A percentile compares a stretch with the other conserved stretches of the same genome.
Conservation (phyloP, 2,113 vertebrate species). For the Etia nguti region DNA sequence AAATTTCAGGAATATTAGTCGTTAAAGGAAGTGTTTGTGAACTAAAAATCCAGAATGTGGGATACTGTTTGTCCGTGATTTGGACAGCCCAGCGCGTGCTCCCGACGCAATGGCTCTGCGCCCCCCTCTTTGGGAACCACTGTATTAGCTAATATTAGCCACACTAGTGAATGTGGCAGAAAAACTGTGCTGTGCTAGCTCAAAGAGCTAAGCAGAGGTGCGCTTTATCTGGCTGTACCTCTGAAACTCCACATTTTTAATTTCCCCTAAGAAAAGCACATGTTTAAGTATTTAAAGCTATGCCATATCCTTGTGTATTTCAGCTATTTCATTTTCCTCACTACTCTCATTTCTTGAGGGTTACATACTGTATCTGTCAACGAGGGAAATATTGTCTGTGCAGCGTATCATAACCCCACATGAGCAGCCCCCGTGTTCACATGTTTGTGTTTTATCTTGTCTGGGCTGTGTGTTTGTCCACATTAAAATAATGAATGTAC, state of each 20-base stretch:
- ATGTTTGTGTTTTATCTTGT: neutral
- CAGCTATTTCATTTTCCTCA: neutral
- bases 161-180: neutral
- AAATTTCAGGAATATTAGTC: too few species aligned
- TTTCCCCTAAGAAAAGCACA: neutral
- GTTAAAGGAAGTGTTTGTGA: too few species aligned
- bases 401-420: neutral
- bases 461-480: constrained; percentile 4
- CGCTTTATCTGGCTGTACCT: neutral
- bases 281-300: neutral
- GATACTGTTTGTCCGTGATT: too few species aligned
- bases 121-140: too few species aligned
- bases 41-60: too few species aligned
- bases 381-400: neutral
- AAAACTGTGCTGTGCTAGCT: neutral
- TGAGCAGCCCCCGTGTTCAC: neutral
- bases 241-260: neutral
- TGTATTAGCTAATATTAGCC: neutral
- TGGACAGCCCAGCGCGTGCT: too few species aligned
- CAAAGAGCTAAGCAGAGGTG: neutral
- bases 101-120: too few species aligned
- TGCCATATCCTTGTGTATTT: neutral
- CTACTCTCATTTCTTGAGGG: neutral
- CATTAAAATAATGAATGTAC: neutral
- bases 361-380: neutral